Percentiles rank a stretch among this genome's conserved stretches.
These are phyloP conservation scores for Plotosus lineatus DNA, from an alignment of 2,113 vertebrate genomes.

Conservation along the genomic window DNA sequence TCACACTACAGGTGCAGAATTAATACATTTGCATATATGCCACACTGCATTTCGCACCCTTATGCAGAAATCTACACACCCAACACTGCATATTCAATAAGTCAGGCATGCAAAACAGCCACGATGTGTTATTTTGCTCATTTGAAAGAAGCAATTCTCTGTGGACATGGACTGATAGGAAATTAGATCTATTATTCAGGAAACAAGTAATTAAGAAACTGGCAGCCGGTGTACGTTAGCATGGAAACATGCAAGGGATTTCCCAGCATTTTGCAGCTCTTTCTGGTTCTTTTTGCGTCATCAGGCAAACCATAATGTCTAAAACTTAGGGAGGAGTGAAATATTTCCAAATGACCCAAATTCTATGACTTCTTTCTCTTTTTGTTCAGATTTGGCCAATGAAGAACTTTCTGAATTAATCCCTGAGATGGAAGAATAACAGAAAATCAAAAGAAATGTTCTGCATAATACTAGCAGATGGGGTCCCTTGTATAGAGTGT, in stretches of 20 bases:
- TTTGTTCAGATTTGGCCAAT: conserved; percentile 21
- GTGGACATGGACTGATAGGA: neutral
- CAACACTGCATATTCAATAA: neutral
- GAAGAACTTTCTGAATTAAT: conserved; percentile 41
- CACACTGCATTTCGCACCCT: conserved; percentile 11
- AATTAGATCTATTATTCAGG: neutral
- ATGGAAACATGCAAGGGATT: neutral
- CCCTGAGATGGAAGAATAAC: conserved; percentile 25
- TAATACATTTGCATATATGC: neutral
- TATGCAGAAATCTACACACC: neutral
- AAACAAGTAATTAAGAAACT: neutral
- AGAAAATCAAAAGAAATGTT: conserved; percentile 48
- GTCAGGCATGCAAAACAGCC: conserved; percentile 6
- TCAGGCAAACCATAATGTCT: conserved; percentile 45
- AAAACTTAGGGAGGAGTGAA: conserved; percentile 47
- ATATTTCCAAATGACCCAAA: conserved; percentile 42
- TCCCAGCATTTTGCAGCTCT: neutral
- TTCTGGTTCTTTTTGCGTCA: conserved; percentile 42
- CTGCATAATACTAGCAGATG: conserved; percentile 46
- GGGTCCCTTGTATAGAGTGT: conserved; percentile 53
- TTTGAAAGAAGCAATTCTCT: neutral
- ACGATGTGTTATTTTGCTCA: neutral
- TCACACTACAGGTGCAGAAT: neutral
- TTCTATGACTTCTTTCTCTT: conserved; percentile 8
- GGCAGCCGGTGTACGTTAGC: neutral